These are phyloP conservation scores for Zaprionus lineosus DNA, from an alignment of 2,888 invertebrate genomes.

Conservation along the genomic window DNA sequence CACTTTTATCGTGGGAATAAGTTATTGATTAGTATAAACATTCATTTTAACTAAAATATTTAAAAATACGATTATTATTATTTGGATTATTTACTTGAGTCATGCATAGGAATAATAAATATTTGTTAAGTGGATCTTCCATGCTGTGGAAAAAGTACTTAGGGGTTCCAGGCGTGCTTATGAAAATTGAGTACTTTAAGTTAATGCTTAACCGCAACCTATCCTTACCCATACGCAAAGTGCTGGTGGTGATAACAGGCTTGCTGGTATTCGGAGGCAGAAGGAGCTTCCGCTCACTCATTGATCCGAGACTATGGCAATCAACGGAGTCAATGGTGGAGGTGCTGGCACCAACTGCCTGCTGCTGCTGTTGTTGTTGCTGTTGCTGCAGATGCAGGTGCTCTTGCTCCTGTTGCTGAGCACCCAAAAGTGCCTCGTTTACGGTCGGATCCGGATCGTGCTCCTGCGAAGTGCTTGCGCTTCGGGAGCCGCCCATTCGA, in stretches of 20 bases:
- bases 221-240: constrained; percentile 81
- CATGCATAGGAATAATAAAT: too few species aligned
- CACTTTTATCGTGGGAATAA: too few species aligned
- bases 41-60: too few species aligned
- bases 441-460: constrained; percentile 82
- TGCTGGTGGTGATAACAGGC: constrained; percentile 70
- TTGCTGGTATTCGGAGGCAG: constrained; percentile 65
- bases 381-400: constrained; percentile 58
- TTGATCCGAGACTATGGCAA: constrained; percentile 81
- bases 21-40: too few species aligned
- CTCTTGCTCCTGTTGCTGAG: constrained; percentile 40
- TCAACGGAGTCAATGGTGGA: constrained; percentile 83
- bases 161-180: too few species aligned
- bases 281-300: constrained; percentile 80
- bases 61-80: too few species aligned
- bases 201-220: constrained; percentile 2
- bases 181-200: constrained; percentile 5
- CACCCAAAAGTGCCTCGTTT: constrained; percentile 80
- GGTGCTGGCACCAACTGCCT: constrained; percentile 80
- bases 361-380: constrained; percentile 59
- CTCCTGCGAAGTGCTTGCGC: constrained; percentile 83
- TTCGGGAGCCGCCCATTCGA: constrained; percentile 83
- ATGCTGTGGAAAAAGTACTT: too few species aligned
- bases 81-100: too few species aligned
- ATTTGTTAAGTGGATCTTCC: too few species aligned